Percentiles rank a stretch among this genome's conserved stretches.
phyloP scores from a whole-genome alignment of 30 jellyfish, hydroid and myxozoan species.

The Aurelia aurita region DNA sequence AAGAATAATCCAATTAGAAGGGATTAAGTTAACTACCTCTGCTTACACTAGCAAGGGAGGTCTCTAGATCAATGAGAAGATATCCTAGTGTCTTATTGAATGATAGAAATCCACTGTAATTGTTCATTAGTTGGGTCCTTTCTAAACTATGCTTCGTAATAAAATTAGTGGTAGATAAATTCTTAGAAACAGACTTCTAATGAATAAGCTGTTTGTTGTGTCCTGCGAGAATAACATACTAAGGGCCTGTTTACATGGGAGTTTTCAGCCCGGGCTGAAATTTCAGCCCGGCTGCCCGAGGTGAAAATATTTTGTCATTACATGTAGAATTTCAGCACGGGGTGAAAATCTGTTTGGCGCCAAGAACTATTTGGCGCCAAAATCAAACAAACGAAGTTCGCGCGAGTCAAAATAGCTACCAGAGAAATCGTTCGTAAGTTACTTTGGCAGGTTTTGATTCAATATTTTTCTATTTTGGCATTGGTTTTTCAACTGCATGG shows the following conservation, averaged over 20 bases:
- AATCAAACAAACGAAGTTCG: neutral
- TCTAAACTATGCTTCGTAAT: too few species aligned
- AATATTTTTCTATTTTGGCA: slow-evolving; percentile 4
- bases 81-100: too few species aligned
- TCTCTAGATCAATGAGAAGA: too few species aligned
- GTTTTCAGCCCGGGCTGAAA: slow-evolving; percentile 31
- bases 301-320: slow-evolving; percentile 12
- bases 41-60: too few species aligned
- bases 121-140: too few species aligned
- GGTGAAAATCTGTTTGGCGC: slow-evolving; percentile 16
- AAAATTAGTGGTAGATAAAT: too few species aligned
- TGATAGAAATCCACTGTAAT: too few species aligned
- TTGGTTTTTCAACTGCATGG: slow-evolving; percentile 27
- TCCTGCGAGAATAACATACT: too few species aligned
- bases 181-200: too few species aligned
- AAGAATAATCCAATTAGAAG: too few species aligned
- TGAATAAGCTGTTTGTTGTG: too few species aligned
- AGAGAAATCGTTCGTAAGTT: slow-evolving; percentile 3
- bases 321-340: slow-evolving; percentile 24
- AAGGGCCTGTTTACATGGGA: slow-evolving; percentile 40
- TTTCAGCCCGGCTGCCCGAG: slow-evolving; percentile 37
- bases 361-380: slow-evolving; percentile 32
- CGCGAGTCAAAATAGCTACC: slow-evolving; percentile 3
- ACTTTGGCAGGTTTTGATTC: neutral
- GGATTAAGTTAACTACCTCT: too few species aligned